Conservation (phyloP, 1,140 invertebrate genomes). For the Aricia agestis region DNA sequence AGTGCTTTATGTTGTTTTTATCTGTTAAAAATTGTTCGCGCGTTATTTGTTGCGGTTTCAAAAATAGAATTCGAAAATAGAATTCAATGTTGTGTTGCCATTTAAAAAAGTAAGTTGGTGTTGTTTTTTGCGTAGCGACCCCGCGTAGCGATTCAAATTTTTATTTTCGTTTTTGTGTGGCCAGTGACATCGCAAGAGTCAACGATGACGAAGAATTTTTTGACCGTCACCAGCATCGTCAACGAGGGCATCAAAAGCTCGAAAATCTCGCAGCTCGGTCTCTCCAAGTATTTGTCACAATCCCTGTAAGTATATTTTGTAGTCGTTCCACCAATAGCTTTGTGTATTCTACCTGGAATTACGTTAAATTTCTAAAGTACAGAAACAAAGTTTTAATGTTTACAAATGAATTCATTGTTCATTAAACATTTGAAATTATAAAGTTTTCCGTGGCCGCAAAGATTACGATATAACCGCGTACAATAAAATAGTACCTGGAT, state of each 20-base stretch:
- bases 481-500: too few species aligned
- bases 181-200: constrained; percentile 65
- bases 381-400: background rate
- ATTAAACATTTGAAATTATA: too few species aligned
- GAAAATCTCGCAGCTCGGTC: constrained; percentile 82
- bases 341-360: background rate
- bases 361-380: background rate
- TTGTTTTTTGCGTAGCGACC: constrained; percentile 29
- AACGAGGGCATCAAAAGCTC: constrained; percentile 84
- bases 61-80: constrained; percentile 29
- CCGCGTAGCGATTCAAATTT: constrained; percentile 27
- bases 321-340: background rate
- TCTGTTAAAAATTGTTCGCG: constrained; percentile 46
- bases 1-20: constrained; percentile 34
- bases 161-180: constrained; percentile 41
- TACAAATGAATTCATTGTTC: too few species aligned
- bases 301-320: constrained; percentile 80
- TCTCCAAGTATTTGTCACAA: constrained; percentile 83
- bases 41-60: constrained; percentile 56
- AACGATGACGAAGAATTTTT: constrained; percentile 72
- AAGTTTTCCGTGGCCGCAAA: too few species aligned
- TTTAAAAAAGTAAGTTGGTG: constrained; percentile 53
- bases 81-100: constrained; percentile 39
- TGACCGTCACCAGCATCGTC: constrained; percentile 79
- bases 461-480: too few species aligned